Conservation (phyloP, 2,888 invertebrate species). For the Diadegma fenestrale region DNA sequence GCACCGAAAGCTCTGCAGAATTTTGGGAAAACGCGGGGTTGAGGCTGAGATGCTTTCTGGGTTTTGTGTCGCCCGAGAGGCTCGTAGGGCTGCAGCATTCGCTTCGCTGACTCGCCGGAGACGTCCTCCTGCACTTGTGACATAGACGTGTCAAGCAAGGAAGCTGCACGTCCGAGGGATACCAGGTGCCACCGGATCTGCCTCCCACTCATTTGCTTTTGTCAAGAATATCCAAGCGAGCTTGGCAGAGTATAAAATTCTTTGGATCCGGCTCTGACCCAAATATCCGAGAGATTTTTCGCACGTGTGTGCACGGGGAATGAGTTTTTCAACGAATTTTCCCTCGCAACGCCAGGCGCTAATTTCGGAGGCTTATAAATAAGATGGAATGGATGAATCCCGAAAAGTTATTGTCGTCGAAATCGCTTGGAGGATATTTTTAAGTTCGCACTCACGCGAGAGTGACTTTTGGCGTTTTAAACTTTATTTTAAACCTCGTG, state of each 20-base stretch:
- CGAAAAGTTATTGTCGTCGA: background rate
- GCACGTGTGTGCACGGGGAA: background rate
- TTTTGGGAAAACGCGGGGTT: constrained; percentile 31
- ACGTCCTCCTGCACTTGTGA: constrained; percentile 62
- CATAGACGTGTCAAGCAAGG: constrained; percentile 62
- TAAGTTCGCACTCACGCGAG: background rate
- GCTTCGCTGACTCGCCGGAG: constrained; percentile 62
- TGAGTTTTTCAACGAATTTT: no score
- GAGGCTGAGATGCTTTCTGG: constrained; percentile 50
- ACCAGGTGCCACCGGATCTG: constrained; percentile 62
- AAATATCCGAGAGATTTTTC: background rate
- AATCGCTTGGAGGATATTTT: constrained; percentile 5
- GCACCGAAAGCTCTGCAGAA: constrained; percentile 52
- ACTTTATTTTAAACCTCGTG: background rate
- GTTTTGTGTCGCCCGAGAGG: constrained; percentile 60
- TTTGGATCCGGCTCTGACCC: constrained; percentile 20
- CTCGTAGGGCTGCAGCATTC: constrained; percentile 56
- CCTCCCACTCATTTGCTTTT: constrained; percentile 21
- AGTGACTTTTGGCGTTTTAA: background rate
- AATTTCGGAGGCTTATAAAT: background rate
- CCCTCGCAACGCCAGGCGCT: background rate
- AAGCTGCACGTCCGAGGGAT: constrained; percentile 65
- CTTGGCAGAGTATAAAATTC: constrained; percentile 3
- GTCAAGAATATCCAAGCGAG: background rate
- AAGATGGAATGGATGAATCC: background rate